Percentiles rank a stretch among this genome's conserved stretches.
Conservation (phyloP, 1,140 invertebrate species). For the Orius insidiosus region DNA sequence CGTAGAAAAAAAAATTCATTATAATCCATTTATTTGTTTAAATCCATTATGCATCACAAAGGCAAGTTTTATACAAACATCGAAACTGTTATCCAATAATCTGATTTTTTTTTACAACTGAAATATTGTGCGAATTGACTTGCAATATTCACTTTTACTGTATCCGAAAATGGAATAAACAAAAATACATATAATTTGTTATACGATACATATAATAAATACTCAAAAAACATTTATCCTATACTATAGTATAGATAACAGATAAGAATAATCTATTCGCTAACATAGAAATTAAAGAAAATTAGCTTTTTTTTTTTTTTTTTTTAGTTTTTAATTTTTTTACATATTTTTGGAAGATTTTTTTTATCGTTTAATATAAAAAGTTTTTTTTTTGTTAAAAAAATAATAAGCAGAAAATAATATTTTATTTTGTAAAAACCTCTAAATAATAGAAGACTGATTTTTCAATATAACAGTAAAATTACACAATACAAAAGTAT, state of each 20-base stretch:
- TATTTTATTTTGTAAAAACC: too few relatives aligned
- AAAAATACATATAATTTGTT: constrained; percentile 10
- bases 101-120: not conserved
- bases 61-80: not conserved
- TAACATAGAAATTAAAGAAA: too few relatives aligned
- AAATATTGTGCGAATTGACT: constrained; percentile 7
- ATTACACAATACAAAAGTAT: too few relatives aligned
- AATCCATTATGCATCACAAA: constrained; percentile 2
- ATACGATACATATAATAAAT: constrained; percentile 8
- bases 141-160: not conserved
- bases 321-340: not conserved
- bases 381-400: too few relatives aligned
- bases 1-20: not conserved
- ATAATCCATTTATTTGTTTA: constrained; percentile 3
- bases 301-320: too few relatives aligned
- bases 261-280: constrained; percentile 5
- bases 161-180: constrained; percentile 1
- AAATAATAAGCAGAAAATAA: too few relatives aligned
- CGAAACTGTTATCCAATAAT: not conserved
- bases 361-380: not conserved
- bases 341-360: not conserved
- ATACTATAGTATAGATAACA: constrained; percentile 10
- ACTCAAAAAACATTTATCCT: constrained; percentile 9
- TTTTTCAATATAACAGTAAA: too few relatives aligned
- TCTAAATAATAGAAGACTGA: too few relatives aligned